Base-by-base conservation (phyloP, 2,797 vertebrate genomes). In the Melopsittacus undulatus region DNA sequence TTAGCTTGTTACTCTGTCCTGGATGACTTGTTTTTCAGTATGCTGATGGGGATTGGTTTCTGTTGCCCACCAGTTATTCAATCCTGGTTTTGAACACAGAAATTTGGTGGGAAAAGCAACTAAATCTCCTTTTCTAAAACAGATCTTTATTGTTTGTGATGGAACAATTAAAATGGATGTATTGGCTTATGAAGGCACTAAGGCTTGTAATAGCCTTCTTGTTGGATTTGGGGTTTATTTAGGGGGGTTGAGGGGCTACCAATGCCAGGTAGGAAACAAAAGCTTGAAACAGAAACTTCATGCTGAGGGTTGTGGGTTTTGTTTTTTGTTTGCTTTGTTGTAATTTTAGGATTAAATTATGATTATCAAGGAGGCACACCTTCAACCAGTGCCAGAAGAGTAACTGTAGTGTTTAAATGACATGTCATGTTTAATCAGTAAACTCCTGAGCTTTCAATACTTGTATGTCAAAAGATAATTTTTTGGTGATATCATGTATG, bases 1-100 rank as follows among this genome's bases (percentile, higher is more conserved):
- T 97, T 95, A 97, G 91, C 83, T 94, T 85, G 83, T 88, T 92
- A 66, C 0, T 18, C 89, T 97, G 95, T 90, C 90, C 78, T 94
- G 95, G 96, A 97, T 97, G 84, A 94, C 92, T 95, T 95, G 91
- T 91, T 96, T 96, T 95, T 86, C 86, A 95, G 93, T 92, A 54
- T 94, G 77, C 70, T 59, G 70, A 26, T 74, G 73, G 87, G 73
- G 82, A 91, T 95, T 94, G 91, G 74, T 86, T 95, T 95, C 90
- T 94, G 42, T 94, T 97, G 82, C 97, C 54, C 42, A 54, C 87
- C 30, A 87, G 78, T 90, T 94, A 59, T 82, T 94, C 96, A 95
- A 83, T 95, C 92, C 90, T 83, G 51, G 59, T 96, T 97, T 97
- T 95, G 91, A 96, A 95, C 75, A 61, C 26, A 59, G 46, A 90